phyloP scores from a whole-genome alignment of 2,888 invertebrate genomes.

The Ennomos fuscantarius region DNA sequence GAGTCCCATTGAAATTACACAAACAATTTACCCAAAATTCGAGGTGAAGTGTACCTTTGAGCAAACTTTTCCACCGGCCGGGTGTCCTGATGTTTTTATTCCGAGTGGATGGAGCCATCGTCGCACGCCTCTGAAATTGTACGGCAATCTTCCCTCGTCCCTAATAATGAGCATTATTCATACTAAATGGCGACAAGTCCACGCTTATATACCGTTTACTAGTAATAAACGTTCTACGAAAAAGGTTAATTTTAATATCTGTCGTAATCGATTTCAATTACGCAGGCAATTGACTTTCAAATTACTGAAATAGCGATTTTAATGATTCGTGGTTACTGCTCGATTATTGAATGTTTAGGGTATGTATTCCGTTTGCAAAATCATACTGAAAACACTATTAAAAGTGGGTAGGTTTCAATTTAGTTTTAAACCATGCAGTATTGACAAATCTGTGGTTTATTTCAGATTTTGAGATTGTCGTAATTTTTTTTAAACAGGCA shows the following conservation, averaged over 20 bases:
- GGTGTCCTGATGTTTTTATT: slow-evolving; percentile 39
- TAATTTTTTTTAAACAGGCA: too few species aligned
- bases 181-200: slow-evolving; percentile 26
- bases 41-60: slow-evolving; percentile 31
- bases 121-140: slow-evolving; percentile 30
- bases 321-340: neutral
- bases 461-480: too few species aligned
- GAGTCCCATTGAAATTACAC: slow-evolving; percentile 10
- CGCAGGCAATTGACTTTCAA: slow-evolving; percentile 24
- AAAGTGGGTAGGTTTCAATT: slow-evolving; percentile 47
- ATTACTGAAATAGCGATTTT: slow-evolving; percentile 15
- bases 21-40: slow-evolving; percentile 41
- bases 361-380: neutral
- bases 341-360: neutral
- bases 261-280: slow-evolving; percentile 23
- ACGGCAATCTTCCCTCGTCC: slow-evolving; percentile 27
- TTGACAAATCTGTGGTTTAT: too few species aligned
- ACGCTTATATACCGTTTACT: slow-evolving; percentile 11
- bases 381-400: slow-evolving; percentile 27
- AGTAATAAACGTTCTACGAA: slow-evolving; percentile 15
- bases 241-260: slow-evolving; percentile 22
- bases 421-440: slow-evolving; percentile 50
- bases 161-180: slow-evolving; percentile 25
- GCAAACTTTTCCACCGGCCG: slow-evolving; percentile 43
- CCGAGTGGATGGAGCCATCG: slow-evolving; percentile 38